Evolutionary conservation across 1,140 invertebrate genomes (phyloP).

Genomic region (Pantala flavescens): DNA sequence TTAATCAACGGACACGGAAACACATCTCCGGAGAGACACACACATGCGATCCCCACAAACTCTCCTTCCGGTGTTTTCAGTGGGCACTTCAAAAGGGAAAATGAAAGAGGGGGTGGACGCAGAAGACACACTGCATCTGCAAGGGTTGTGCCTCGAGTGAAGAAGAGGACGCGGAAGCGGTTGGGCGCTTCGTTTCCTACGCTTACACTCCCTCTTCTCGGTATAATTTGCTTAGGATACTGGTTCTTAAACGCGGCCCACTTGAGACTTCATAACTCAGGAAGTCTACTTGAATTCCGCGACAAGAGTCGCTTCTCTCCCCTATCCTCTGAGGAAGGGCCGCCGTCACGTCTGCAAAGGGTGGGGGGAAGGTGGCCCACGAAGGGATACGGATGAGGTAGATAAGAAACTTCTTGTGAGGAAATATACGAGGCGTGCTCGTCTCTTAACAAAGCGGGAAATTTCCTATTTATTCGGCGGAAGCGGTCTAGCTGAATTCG

Average conservation of each 20-base stretch:
- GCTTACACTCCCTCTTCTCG: not conserved
- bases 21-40: not conserved
- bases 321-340: too few species aligned
- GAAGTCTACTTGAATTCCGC: not conserved
- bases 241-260: not conserved
- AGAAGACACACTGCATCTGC: not conserved
- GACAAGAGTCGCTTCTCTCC: too few species aligned
- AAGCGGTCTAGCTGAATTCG: too few species aligned
- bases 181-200: not conserved
- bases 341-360: too few species aligned
- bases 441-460: too few species aligned
- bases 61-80: not conserved
- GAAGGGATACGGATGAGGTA: too few species aligned
- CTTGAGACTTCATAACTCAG: slow-evolving; percentile 5
- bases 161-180: not conserved
- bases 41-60: too few species aligned
- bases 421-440: too few species aligned
- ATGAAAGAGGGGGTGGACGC: not conserved
- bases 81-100: not conserved
- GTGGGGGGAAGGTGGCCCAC: too few species aligned
- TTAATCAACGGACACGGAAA: slow-evolving; percentile 6
- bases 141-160: not conserved
- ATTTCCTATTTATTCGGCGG: too few species aligned
- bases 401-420: too few species aligned
- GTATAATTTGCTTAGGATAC: too few species aligned